Conservation (phyloP, 2,888 invertebrate genomes). For the Monochamus alternatus region DNA sequence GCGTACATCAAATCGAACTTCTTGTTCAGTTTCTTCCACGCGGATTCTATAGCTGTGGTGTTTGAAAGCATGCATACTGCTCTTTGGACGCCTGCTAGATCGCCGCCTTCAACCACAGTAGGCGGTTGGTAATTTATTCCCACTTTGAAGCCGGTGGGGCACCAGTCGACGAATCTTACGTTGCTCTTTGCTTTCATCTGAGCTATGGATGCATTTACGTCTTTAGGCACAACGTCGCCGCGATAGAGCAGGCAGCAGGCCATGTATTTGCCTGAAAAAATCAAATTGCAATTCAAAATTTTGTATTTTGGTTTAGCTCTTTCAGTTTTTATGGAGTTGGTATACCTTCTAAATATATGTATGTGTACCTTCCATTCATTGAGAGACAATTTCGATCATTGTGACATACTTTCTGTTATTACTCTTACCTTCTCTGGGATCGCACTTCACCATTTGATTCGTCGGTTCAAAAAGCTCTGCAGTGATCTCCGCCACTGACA, state of each 20-base stretch:
- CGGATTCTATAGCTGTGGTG: background rate
- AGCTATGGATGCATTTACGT: background rate
- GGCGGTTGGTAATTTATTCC: background rate
- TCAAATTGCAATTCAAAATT: background rate
- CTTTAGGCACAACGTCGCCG: background rate
- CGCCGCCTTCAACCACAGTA: background rate
- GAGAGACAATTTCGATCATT: no score
- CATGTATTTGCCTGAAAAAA: background rate
- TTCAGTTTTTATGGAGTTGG: no score
- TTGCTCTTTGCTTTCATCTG: background rate
- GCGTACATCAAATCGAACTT: background rate
- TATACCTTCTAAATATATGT: no score
- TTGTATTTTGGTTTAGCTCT: no score
- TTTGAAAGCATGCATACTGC: background rate
- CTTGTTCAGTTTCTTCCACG: background rate
- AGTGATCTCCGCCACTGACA: constrained; percentile 88
- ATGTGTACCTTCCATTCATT: no score
- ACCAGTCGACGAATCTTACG: background rate
- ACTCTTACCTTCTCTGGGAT: constrained; percentile 79
- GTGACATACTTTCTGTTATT: background rate
- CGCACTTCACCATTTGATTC: constrained; percentile 93
- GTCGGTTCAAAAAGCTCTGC: constrained; percentile 90
- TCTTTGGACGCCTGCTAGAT: background rate
- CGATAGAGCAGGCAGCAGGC: background rate
- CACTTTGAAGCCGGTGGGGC: no score